These are phyloP conservation scores for Morinoia aosen DNA, from an alignment of 2,888 invertebrate genomes.

Conservation along the genomic window DNA sequence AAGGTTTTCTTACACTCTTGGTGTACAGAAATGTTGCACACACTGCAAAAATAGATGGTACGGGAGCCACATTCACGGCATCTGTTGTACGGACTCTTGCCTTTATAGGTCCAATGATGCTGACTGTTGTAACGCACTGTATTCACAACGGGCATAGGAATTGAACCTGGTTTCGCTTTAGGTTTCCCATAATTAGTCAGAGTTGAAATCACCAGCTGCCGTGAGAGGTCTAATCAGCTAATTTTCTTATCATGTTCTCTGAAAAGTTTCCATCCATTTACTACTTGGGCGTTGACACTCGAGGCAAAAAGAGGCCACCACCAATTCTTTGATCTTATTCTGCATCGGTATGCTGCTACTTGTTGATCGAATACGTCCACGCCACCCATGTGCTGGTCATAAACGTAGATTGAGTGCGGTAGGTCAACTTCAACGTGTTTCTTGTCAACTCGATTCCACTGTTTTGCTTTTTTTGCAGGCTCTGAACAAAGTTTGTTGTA, in stretches of 20 bases:
- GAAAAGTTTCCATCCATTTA: slow-evolving; percentile 8
- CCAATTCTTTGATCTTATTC: slow-evolving; percentile 14
- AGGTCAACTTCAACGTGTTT: neutral
- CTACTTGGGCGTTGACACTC: neutral
- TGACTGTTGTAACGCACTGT: too few species aligned
- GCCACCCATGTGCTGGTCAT: slow-evolving; percentile 3
- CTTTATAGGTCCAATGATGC: too few species aligned
- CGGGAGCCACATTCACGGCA: too few species aligned
- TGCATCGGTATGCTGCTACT: slow-evolving; percentile 1
- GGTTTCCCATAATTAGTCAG: slow-evolving; percentile 16
- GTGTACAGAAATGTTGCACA: too few species aligned
- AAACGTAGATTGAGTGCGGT: slow-evolving; percentile 10
- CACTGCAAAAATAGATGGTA: too few species aligned
- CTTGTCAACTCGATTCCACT: neutral
- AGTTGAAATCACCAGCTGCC: neutral
- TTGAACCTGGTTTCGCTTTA: too few species aligned
- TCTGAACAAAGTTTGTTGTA: neutral
- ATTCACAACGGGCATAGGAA: too few species aligned
- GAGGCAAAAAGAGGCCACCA: neutral
- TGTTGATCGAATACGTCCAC: neutral
- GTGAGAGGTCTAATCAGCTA: neutral
- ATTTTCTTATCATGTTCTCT: neutral
- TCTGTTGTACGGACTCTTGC: too few species aligned
- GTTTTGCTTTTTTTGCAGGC: neutral
- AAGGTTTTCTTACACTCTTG: too few species aligned